Percentiles rank a stretch among this genome's conserved stretches.
Conservation (phyloP, 2,113 vertebrate genomes). For the Crotalus viridis region DNA sequence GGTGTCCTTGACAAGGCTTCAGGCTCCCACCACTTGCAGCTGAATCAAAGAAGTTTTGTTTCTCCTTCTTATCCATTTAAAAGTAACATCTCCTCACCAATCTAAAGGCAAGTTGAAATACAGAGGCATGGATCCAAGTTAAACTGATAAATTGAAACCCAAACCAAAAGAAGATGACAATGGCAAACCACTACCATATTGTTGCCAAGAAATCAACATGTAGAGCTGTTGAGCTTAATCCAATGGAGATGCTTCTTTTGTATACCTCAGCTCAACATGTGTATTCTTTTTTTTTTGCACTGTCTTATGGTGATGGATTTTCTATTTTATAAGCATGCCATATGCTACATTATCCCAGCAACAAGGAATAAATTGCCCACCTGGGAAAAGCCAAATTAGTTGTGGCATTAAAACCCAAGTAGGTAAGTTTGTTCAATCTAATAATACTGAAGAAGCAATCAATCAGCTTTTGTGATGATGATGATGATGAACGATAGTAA, state of each 20-base stretch:
- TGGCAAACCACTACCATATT: neutral
- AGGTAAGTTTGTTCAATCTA: neutral
- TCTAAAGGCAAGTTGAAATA: too few relatives aligned
- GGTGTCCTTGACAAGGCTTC: too few relatives aligned
- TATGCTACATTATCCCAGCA: neutral
- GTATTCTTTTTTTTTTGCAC: neutral
- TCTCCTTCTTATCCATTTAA: too few relatives aligned
- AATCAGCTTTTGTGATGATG: neutral
- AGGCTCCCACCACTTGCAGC: too few relatives aligned
- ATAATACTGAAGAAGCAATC: neutral
- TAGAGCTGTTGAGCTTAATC: neutral
- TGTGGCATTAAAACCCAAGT: neutral
- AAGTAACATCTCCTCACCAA: too few relatives aligned
- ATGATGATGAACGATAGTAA: neutral
- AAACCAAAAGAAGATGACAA: neutral
- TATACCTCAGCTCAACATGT: too few relatives aligned
- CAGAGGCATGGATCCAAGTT: neutral
- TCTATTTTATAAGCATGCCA: neutral
- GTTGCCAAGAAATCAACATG: neutral
- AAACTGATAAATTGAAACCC: neutral
- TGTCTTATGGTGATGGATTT: neutral
- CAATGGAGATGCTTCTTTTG: neutral
- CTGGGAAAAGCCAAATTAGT: neutral
- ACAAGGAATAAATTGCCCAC: neutral
- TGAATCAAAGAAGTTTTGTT: too few relatives aligned